A percentile compares a stretch with the other conserved stretches of the same genome.
Evolutionary conservation across 2,113 vertebrate species (phyloP).

Genomic region (Patagioenas fasciata): DNA sequence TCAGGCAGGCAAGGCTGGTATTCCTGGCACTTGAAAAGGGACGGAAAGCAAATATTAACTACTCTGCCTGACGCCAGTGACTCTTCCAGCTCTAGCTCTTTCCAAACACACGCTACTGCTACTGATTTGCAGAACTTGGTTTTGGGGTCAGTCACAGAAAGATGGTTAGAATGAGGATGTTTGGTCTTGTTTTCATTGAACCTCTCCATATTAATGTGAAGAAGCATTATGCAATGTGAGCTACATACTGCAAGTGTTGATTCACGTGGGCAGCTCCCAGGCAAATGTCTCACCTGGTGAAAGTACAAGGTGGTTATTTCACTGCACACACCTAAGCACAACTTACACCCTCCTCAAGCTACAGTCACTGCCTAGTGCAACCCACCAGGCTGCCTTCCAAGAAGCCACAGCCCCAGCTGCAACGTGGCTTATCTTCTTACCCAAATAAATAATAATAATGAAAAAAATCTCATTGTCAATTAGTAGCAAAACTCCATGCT

Average conservation of each 20-base stretch:
- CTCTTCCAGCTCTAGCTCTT: not conserved
- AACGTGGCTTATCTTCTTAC: not conserved
- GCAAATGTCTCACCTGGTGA: not conserved
- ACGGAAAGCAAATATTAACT: not conserved
- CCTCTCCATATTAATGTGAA: not conserved
- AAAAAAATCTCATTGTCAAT: not conserved
- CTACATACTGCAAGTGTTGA: not conserved
- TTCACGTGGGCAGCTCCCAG: not conserved
- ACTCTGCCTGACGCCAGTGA: not conserved
- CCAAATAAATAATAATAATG: not conserved
- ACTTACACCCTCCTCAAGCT: not conserved
- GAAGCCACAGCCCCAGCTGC: not conserved
- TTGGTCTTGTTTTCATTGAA: not conserved
- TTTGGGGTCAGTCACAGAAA: not conserved
- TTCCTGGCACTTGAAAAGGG: conserved; percentile 26
- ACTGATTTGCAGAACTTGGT: not conserved
- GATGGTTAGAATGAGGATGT: not conserved
- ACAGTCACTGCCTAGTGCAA: not conserved
- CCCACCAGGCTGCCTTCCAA: not conserved
- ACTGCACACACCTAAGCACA: not conserved
- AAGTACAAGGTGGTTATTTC: not conserved
- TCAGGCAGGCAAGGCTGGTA: conserved; percentile 19
- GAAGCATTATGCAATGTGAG: not conserved
- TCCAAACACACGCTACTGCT: not conserved
- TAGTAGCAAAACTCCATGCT: not conserved